Base-by-base conservation (phyloP, 2,888 invertebrate genomes). In the Atethmia centrago region DNA sequence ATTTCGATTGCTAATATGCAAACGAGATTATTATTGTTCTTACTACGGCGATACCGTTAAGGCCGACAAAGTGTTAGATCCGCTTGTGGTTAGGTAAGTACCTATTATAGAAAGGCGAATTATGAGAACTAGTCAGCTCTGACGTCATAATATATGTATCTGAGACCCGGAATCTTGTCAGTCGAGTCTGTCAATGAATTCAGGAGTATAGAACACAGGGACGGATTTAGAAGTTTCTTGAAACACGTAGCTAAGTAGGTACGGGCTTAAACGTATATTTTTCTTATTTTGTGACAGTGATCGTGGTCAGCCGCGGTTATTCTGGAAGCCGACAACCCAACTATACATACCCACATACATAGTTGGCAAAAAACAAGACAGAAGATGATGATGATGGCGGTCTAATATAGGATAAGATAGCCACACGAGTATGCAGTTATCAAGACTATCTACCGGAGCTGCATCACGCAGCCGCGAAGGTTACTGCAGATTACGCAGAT, bases 81-180 rank as follows among this genome's bases (percentile, higher is more conserved):
- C 80, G 80, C 51, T 47, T 79, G 36, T 40, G n/a, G 12, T 31
- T n/a, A 28, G 16, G n/a, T n/a, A n/a, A n/a, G 10, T 56, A 64
- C n/a, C 12, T 31, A 47, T 19, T 3, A 49, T 75, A 72, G 67
- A 74, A 74, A 79, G 75, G 51, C 40, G 25, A 51, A 53, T 31
- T 68, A 64, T 58, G 12, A 61, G 31, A 80, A 77, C 28, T 21
- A 66, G 68, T 72, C 45, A n/a, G 9, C 16, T 61, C 47, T 80
- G 80, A 80, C 77, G 77, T 80, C 80, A 80, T 72, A 45, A n/a
- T 47, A 36, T 49, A 61, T 49, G 28, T 40, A 25, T 51, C 21
- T 25, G 40, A 47, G 25, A 71, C 31, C 61, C 65, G 77, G 71
- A 65, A 76, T 77, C 42, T 65, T n/a, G 71, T 25, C 51, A 16